Evolutionary conservation across 2,888 invertebrate genomes (phyloP).

Genomic region (Invenusta paracnida): DNA sequence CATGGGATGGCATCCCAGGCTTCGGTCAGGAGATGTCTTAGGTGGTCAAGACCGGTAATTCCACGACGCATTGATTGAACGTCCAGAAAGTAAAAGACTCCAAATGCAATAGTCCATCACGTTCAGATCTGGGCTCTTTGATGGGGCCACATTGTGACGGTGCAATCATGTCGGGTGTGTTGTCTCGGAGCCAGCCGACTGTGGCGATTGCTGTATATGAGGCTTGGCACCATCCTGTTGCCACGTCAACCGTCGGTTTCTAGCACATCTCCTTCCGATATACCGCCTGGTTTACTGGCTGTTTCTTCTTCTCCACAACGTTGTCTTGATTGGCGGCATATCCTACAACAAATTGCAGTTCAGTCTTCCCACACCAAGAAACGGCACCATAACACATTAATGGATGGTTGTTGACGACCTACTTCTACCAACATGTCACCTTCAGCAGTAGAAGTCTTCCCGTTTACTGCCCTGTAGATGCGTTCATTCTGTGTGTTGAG

Average conservation of each 20-base stretch:
- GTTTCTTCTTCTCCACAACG: neutral
- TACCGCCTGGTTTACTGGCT: no score
- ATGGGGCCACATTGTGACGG: neutral
- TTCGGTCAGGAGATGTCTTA: no score
- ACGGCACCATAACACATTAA: neutral
- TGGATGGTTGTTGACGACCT: neutral
- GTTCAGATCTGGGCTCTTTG: neutral
- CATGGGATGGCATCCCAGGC: no score
- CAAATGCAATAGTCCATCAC: neutral
- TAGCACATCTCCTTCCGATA: no score
- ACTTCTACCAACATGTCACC: neutral
- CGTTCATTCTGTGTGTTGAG: no score
- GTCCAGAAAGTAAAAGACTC: neutral
- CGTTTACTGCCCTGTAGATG: no score
- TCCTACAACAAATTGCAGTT: neutral
- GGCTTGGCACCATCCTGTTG: neutral
- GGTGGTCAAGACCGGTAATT: no score
- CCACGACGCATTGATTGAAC: no score
- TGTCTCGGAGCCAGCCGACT: neutral
- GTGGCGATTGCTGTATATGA: neutral
- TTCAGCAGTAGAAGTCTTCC: no score
- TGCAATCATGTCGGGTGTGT: neutral
- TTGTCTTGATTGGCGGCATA: neutral
- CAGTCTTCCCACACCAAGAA: neutral
- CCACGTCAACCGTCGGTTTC: neutral